Percentiles rank a stretch among this genome's conserved stretches.
These are phyloP conservation scores for Drosophila affinis DNA, from an alignment of 2,888 invertebrate genomes.

Conservation along the genomic window DNA sequence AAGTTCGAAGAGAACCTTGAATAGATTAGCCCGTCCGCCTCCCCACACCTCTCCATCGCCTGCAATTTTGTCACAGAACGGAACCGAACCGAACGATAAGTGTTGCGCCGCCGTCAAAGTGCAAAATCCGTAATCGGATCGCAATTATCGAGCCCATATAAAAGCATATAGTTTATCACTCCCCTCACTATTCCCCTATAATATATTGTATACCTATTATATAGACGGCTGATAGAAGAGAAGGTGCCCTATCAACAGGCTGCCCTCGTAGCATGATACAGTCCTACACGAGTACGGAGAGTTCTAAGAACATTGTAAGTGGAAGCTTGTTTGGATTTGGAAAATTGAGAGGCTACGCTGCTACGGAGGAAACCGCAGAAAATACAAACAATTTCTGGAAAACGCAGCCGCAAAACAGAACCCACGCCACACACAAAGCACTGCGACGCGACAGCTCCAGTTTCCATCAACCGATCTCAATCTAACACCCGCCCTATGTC, in stretches of 20 bases:
- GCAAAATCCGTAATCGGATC: conserved; percentile 53
- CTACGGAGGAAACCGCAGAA: conserved; percentile 40
- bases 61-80: conserved; percentile 29
- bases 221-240: conserved; percentile 30
- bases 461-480: conserved; percentile 16
- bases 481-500: neutral
- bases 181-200: conserved; percentile 1
- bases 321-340: conserved; percentile 24
- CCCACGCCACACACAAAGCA: conserved; percentile 18
- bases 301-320: neutral
- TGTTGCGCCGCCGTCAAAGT: conserved; percentile 49
- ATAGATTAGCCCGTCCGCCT: conserved; percentile 30
- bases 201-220: neutral
- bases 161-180: conserved; percentile 27
- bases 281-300: neutral
- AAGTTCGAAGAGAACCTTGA: conserved; percentile 36
- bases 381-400: conserved; percentile 15
- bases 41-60: neutral
- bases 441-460: conserved; percentile 25
- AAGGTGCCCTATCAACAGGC: conserved; percentile 15
- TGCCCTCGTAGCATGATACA: neutral
- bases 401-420: conserved; percentile 26
- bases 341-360: conserved; percentile 37
- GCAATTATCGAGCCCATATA: conserved; percentile 39
- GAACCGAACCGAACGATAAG: conserved; percentile 27